Conservation (phyloP, 92 coral and sea anemone species). For the Montipora capitata region DNA sequence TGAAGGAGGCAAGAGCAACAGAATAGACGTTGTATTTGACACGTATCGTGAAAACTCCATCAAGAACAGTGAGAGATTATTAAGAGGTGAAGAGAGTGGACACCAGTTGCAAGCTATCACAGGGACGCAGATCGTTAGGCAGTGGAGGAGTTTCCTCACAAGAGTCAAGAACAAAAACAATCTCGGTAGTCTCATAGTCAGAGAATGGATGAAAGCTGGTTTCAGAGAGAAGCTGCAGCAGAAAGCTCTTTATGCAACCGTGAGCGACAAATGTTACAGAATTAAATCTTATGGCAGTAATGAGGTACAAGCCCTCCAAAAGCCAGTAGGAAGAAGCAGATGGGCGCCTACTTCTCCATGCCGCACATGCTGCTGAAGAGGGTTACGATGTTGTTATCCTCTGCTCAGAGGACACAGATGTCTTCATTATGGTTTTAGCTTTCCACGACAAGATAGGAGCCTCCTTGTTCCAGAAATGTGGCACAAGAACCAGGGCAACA, state of each 20-base stretch:
- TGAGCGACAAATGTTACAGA: constrained; percentile 43
- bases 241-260: constrained; percentile 41
- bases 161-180: constrained; percentile 32
- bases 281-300: constrained; percentile 17
- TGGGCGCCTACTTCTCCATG: constrained; percentile 61
- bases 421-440: constrained; percentile 46
- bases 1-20: constrained; percentile 30
- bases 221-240: constrained; percentile 41
- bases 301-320: constrained; percentile 14
- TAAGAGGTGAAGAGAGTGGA: constrained; percentile 49
- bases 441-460: constrained; percentile 33
- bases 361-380: constrained; percentile 45
- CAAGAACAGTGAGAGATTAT: constrained; percentile 48
- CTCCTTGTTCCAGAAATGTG: constrained; percentile 34
- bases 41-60: constrained; percentile 39
- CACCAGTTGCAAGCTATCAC: constrained; percentile 48
- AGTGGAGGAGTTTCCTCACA: constrained; percentile 45
- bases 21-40: constrained; percentile 65
- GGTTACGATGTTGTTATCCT: constrained; percentile 44
- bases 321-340: constrained; percentile 71
- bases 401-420: constrained; percentile 60
- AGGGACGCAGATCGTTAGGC: constrained; percentile 37
- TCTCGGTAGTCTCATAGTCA: constrained; percentile 8
- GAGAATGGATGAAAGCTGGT: constrained; percentile 20
- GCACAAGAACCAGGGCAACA: constrained; percentile 52